Base-by-base conservation (phyloP, 2,888 invertebrate genomes). In the Leptarthrus brevirostris region DNA sequence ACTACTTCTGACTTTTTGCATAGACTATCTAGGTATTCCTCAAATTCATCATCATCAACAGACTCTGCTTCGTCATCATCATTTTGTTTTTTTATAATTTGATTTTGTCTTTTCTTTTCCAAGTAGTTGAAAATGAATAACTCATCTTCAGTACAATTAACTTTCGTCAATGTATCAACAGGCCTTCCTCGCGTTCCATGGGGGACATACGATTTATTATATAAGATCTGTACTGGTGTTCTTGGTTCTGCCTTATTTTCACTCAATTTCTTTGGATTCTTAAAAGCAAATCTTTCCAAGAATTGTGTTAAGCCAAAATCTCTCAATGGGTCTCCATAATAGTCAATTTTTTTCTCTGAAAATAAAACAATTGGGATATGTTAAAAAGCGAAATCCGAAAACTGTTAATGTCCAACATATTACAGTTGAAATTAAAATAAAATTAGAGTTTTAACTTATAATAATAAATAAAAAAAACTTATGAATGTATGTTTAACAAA, bases 201-300 rank as follows among this genome's bases (percentile, higher is more conserved):
- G 0, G 94, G 90, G 12, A 85, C 82, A 82, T 94, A 93, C 66
- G 89, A 88, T 81, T 91, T 90, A 53, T 81, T 81, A 4, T 81
- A 78, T 4, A 54, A 8, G n/a, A 71, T 71, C 61, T 76, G 72
- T 3, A 72, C 54, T 1, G 79, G 72, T 0, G 76, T 52, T 79
- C 85, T 74, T 83, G 87, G 78, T 86, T 87, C 44, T 84, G 70
- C 75, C 12, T 87, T 78, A 24, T 81, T 79, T 14, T 79, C 75
- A 0, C 86, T 86, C 0, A 86, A 80, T 77, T 90, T 91, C 83
- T 94, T 94, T 0, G 94, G 94, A 86, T 99, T 99, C 82, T 96
- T 95, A 83, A 95, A 98, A 8, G 95, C 95, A 84, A 98, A 98
- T 52, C 98, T 89, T 81, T 99, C 98, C 54, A 99, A 86, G 84